Base-by-base conservation (phyloP, 2,888 invertebrate genomes). In the Lithophane leautieri region DNA sequence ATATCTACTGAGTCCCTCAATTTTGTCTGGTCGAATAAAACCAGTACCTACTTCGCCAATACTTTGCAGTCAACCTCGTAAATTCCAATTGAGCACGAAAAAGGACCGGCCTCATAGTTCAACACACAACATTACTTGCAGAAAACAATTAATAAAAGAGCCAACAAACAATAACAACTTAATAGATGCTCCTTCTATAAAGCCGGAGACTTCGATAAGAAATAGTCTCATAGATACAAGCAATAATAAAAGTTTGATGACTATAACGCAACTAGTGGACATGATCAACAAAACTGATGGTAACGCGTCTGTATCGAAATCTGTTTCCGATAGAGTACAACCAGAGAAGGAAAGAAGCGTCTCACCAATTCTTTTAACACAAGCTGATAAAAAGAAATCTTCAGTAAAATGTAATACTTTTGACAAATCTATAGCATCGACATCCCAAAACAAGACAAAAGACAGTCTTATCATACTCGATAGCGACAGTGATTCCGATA, bases 181-280 rank as follows among this genome's bases (percentile, higher is more conserved):
- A 22, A 76, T 80, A 28, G 50, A 79, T 40, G 67, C 76, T 14
- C 56, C 72, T 28, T 75, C 85, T 71, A 81, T 85, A 52, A 83
- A 76, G 56, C 56, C 70, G 11, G 81, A 80, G 25, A 86, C 50
- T 70, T 67, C 83, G 2, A 76, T 71, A 2, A 87, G 78, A 76
- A 87, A 82, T 63, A 88, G 82, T 78, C 44, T 85, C 60, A 77
- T 86, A 61, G 88, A 93, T 56, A 92, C 89, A 56, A 93, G 86
- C 19, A 65, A 73, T 42, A 89, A 93, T 75, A 94, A 94, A 90
- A 96, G 95, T 79, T 92, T 96, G 93, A 92, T 96, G 60, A 94
- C 96, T 6, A 93, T 96, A 72, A 96, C 97, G 19, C 96, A 97
- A 89, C 89, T 96, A 42, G 94, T 96, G 44, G 93, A 96, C 79